Evolutionary conservation across 2,113 vertebrate species (phyloP), one percentile per base, ranked within the genome.

Genomic region (Trematomus loennbergii): DNA sequence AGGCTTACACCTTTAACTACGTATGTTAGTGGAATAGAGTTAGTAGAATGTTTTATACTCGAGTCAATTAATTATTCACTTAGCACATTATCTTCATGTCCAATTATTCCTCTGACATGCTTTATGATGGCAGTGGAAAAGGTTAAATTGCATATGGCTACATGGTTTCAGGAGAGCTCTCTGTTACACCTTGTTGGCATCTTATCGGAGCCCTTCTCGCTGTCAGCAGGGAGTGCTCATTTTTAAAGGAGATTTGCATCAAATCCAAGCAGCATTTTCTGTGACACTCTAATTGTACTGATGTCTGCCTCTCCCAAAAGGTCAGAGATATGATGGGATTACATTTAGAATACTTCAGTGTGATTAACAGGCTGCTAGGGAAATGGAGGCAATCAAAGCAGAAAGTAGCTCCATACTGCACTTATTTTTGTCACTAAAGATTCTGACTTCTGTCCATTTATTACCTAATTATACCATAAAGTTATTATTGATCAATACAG

Each of bases 301-400:
- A 94, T 94, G 88, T 92, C 90, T 81, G 91, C 94, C 87, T 93
- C 92, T 95, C 91, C 93, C 94, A 94, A 94, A 94, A 95, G 94
- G 95, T 95, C 94, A 96, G 95, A 88, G 91, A 91, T 94, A 94
- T 95, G 94, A 95, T 95, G 93, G 95, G 95, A 96, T 97, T 96
- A 95, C 92, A 94, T 95, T 90, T 88, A 91, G 86, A 95, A 94
- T 94, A 90, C 94, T 95, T 94, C 91, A 90, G 90, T 78, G 85
- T 94, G 94, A 96, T 96, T 90, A 95, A 94, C 93, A 87, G 85
- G 82, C 84, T 50, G 77, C 79, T 78, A 65, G 83, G 75, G 61
- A 87, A 86, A 85, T 57, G 74, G 22, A 86, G 62, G 62, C 62
- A 77, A 77, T 72, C 60, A 82, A 63, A 63, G 75, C 49, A 57